Percentiles rank a stretch among this genome's conserved stretches.
These are phyloP conservation scores for Busseola fusca DNA, from an alignment of 2,888 invertebrate genomes.

Conservation along the genomic window DNA sequence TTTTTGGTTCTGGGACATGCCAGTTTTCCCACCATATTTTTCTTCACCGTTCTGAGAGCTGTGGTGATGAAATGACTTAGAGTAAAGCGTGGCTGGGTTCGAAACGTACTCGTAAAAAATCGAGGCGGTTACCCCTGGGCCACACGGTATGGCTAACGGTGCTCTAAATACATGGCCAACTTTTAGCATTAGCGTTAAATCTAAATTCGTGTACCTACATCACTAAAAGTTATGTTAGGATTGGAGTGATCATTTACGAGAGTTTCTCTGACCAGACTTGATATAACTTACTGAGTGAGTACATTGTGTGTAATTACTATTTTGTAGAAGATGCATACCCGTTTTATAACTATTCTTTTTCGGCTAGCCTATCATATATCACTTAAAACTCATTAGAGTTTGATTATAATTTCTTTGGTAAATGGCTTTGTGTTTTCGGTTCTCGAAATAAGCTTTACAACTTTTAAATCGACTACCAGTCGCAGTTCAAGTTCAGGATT, in stretches of 20 bases:
- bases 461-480: not conserved
- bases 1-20: not conserved
- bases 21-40: not conserved
- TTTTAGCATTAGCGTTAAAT: conserved; percentile 42
- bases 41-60: not conserved
- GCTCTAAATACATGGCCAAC: conserved; percentile 17
- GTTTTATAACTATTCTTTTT: not conserved
- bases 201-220: conserved; percentile 39
- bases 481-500: too few relatives aligned
- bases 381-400: not conserved
- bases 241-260: conserved; percentile 42
- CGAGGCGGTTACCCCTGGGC: not conserved
- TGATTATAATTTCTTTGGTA: too few relatives aligned
- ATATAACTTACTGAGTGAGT: conserved; percentile 19
- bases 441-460: not conserved
- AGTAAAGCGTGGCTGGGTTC: not conserved
- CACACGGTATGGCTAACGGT: not conserved
- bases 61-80: not conserved
- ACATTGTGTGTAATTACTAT: conserved; percentile 3
- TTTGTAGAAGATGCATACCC: not conserved
- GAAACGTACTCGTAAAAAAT: not conserved
- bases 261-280: conserved; percentile 7
- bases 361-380: not conserved
- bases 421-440: not conserved
- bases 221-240: conserved; percentile 23